Base-by-base conservation (phyloP, 2,888 invertebrate genomes). In the Chironomus tentans region DNA sequence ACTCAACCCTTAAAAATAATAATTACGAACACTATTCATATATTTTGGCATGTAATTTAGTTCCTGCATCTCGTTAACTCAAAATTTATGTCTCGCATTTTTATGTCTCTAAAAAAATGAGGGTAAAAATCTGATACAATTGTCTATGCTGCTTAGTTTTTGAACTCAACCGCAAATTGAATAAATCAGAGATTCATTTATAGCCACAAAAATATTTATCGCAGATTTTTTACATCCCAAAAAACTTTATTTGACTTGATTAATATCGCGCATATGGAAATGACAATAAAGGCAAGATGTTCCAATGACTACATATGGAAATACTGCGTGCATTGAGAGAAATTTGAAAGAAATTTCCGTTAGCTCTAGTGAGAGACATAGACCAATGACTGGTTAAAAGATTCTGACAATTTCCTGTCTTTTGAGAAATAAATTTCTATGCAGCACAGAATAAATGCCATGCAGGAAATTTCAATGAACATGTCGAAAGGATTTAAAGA, bases 61-160 rank as follows among this genome's bases (percentile, higher is more conserved):
- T 65, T 18, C 21, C 65, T 65, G 65, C 65, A 65, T 65, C 65
- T 65, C 18, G 65, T 65, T 65, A 65, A 65, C 13, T 38, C 4
- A 4, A 65, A 65, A 65, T 65, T 65, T 65, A 65, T 65, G 65
- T 65, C 56, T 18, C 50, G 4, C 50, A 50, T 50, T 50, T 15
- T n/a, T n/a, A 18, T 56, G 18, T 56, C 15, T 21, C 22, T 24
- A 21, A 65, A 65, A 65, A 65, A 24, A 65, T 65, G 65, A 65
- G 65, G 65, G 65, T 65, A 65, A 65, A 38, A 62, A 62, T 62
- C 12, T 22, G 62, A 62, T 62, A 62, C 62, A 65, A 65, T 13
- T 24, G 24, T 38, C 38, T 10, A 3, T 65, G 22, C 22, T 24
- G 38, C 38, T 38, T 38, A 38, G 38, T 38, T 38, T 38, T 38